These are phyloP conservation scores for Brachionichthys hirsutus DNA, from an alignment of 2,113 vertebrate genomes.

Conservation along the genomic window DNA sequence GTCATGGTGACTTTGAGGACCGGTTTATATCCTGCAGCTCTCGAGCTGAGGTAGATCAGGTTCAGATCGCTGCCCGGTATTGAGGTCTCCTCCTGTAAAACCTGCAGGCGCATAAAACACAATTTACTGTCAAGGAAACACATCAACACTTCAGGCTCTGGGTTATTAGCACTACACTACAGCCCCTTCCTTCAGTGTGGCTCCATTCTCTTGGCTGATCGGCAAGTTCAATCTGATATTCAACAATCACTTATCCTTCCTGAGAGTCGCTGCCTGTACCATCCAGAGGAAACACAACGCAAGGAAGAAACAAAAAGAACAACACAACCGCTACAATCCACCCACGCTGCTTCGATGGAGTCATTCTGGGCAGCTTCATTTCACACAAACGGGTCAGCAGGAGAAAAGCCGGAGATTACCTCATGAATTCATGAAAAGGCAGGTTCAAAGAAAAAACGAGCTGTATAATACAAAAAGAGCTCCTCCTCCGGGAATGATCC, in stretches of 20 bases:
- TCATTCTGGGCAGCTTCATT: too few species aligned
- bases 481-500: conserved; percentile 27
- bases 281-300: background rate
- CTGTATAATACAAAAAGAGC: conserved; percentile 9
- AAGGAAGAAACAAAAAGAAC: too few species aligned
- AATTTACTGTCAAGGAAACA: conserved; percentile 1
- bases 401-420: background rate
- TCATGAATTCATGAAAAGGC: background rate
- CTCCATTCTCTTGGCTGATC: too few species aligned
- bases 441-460: background rate
- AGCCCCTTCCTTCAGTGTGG: conserved; percentile 58
- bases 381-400: background rate
- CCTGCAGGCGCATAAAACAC: conserved; percentile 69
- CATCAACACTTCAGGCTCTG: background rate
- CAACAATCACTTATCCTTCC: too few species aligned
- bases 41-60: conserved; percentile 92
- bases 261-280: too few species aligned
- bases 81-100: conserved; percentile 93
- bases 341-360: too few species aligned
- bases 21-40: conserved; percentile 93
- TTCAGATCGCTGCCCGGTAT: conserved; percentile 95
- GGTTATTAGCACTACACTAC: too few species aligned
- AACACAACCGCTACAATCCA: too few species aligned
- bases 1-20: conserved; percentile 97
- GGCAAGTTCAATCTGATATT: too few species aligned